These are phyloP conservation scores for Tillus elongatus DNA, from an alignment of 2,888 invertebrate species.

Conservation along the genomic window DNA sequence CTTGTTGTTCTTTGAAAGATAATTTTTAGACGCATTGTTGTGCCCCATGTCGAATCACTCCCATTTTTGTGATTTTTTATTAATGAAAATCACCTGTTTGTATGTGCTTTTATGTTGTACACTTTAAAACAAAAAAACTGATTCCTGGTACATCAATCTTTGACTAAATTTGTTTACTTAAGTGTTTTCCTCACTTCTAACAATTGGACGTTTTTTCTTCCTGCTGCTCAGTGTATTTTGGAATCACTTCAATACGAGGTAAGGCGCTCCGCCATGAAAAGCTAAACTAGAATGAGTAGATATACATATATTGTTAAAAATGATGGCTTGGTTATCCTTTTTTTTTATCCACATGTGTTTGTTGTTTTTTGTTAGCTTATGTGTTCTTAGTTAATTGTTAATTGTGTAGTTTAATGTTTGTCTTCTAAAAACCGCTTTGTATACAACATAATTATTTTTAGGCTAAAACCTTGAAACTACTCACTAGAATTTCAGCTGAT, in stretches of 20 bases:
- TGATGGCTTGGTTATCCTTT: background rate
- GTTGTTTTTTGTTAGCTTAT: conserved; percentile 38
- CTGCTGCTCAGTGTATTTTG: conserved; percentile 94
- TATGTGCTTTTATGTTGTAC: conserved; percentile 20
- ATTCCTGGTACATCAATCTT: conserved; percentile 9
- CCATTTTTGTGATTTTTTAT: conserved; percentile 40
- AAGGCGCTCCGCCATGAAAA: conserved; percentile 53
- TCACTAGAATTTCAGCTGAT: too few relatives aligned
- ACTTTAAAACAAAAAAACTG: conserved; percentile 3
- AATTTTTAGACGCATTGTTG: conserved; percentile 58
- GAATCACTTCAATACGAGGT: conserved; percentile 99
- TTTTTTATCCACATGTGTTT: conserved; percentile 38
- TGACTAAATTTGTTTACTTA: too few relatives aligned
- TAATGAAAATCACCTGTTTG: conserved; percentile 25
- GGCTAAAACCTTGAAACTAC: too few relatives aligned
- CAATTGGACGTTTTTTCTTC: conserved; percentile 38
- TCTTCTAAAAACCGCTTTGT: too few relatives aligned
- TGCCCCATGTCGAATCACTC: conserved; percentile 65
- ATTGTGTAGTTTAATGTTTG: too few relatives aligned
- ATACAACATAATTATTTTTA: too few relatives aligned
- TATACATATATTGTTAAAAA: background rate
- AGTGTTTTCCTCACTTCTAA: conserved; percentile 23
- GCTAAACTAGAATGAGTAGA: background rate
- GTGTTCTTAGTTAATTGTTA: conserved; percentile 4
- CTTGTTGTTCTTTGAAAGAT: conserved; percentile 29